Evolutionary conservation across 2,113 vertebrate species (phyloP), one percentile per base, ranked within the genome.

Genomic region (Megaceryle torquata): DNA sequence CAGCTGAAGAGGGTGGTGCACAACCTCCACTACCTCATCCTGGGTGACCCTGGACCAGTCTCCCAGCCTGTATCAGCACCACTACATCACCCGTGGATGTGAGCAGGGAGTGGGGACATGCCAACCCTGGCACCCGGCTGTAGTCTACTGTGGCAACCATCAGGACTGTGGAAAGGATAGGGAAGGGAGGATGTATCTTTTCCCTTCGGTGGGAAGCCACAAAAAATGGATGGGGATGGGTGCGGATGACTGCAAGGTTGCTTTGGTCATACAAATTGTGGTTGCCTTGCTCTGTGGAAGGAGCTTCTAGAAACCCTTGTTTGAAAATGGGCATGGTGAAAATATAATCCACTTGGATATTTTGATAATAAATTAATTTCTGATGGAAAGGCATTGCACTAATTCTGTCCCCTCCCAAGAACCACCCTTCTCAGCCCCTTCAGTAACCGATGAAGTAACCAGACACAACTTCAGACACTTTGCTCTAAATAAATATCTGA

Each of bases 401-500:
- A 84, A 72, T 80, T 39, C 74, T 70, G 41, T 65, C 54, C 59
- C 83, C 95, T 93, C 95, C 95, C 92, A 89, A 72, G 57, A 31
- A 79, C 77, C 77, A 94, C 86, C 95, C 95, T 91, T 91, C 85
- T 76, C 8, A 1, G 24, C 50, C 86, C 63, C 67, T 61, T 84
- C 74, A 79, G 74, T 74, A 94, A 84, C 44, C 3, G 50, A 37
- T 95, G 96, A 95, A 95, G 84, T 80, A 93, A 91, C 22, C 11
- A 11, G 48, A 59, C 37, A 71, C 57, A 59, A n/a, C 28, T 91
- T 86, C 53, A 69, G 76, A 33, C 37, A 12, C 15, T 79, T 64
- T 8, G 7, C 61, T 92, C 20, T n/a, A 93, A 93, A 87, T 87
- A 95, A 92, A 59, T 61, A 89, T 70, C 76, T 92, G 86, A 94